phyloP scores from a whole-genome alignment of 2,888 invertebrate genomes.

The Pterostichus madidus region DNA sequence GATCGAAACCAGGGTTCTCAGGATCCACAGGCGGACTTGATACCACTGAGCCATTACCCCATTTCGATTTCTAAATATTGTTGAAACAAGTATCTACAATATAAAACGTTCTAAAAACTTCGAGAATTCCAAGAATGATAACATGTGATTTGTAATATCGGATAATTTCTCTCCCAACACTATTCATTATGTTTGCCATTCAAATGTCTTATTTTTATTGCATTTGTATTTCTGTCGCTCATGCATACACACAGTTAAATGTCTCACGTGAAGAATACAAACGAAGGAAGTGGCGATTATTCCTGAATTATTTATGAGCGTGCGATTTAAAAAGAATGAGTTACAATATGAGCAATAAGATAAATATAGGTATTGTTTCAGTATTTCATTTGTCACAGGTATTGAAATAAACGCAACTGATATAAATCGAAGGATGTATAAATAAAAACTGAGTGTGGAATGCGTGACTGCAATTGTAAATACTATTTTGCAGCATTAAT shows the following conservation, averaged over 20 bases:
- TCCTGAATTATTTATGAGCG: slow-evolving; percentile 61
- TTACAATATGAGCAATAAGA: slow-evolving; percentile 37
- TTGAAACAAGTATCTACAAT: no score
- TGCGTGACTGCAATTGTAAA: slow-evolving; percentile 55
- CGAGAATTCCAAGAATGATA: background rate
- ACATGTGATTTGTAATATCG: slow-evolving; percentile 10
- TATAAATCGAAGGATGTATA: slow-evolving; percentile 61
- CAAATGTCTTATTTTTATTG: slow-evolving; percentile 23
- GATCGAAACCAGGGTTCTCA: no score
- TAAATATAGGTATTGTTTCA: slow-evolving; percentile 53
- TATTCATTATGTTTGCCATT: slow-evolving; percentile 38
- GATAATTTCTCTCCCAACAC: background rate
- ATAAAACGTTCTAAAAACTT: background rate
- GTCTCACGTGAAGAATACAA: slow-evolving; percentile 44
- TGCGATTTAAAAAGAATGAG: slow-evolving; percentile 58
- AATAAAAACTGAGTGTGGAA: slow-evolving; percentile 26
- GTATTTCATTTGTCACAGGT: slow-evolving; percentile 47
- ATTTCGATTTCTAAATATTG: no score
- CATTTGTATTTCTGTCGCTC: slow-evolving; percentile 23
- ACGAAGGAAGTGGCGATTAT: slow-evolving; percentile 54
- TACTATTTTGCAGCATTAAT: slow-evolving; percentile 37
- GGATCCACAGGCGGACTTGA: no score
- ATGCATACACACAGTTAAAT: slow-evolving; percentile 21
- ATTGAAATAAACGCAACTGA: slow-evolving; percentile 33
- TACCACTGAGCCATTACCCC: no score